These are phyloP conservation scores for Acomys russatus DNA, from an alignment of 2,797 vertebrate species.

Conservation along the genomic window DNA sequence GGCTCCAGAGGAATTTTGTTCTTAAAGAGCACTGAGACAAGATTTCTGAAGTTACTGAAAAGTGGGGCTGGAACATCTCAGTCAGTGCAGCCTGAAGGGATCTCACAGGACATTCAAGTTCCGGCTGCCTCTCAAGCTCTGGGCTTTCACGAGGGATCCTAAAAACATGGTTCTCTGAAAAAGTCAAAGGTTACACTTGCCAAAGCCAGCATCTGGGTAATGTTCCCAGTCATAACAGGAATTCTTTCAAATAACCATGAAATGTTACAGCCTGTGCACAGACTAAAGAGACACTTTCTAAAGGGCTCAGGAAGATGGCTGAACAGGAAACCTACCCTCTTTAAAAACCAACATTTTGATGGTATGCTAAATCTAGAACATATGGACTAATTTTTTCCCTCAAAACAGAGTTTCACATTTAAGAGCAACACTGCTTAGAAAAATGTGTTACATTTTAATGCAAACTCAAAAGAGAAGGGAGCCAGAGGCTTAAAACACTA, in stretches of 20 bases:
- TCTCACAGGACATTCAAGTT: not conserved
- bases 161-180: not conserved
- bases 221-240: not conserved
- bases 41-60: conserved; percentile 7
- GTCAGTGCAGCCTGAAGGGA: conserved; percentile 12
- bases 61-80: not conserved
- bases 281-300: conserved; percentile 39
- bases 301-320: conserved; percentile 45
- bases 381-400: conserved; percentile 72
- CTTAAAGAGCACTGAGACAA: not conserved
- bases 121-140: not conserved
- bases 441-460: conserved; percentile 68
- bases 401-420: conserved; percentile 75
- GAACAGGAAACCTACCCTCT: conserved; percentile 58
- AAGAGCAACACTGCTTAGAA: conserved; percentile 70
- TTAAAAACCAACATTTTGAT: conserved; percentile 56
- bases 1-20: not conserved
- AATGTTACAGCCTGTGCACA: conserved; percentile 36
- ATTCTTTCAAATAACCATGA: conserved; percentile 41
- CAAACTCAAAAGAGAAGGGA: conserved; percentile 56
- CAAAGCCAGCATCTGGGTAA: not conserved
- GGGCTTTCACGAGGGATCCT: not conserved
- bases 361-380: conserved; percentile 69
- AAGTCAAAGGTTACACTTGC: not conserved
- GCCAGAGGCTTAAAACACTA: conserved; percentile 24